These are phyloP conservation scores for Cosmorhoe ocellata DNA, from an alignment of 2,888 invertebrate species.

Conservation along the genomic window DNA sequence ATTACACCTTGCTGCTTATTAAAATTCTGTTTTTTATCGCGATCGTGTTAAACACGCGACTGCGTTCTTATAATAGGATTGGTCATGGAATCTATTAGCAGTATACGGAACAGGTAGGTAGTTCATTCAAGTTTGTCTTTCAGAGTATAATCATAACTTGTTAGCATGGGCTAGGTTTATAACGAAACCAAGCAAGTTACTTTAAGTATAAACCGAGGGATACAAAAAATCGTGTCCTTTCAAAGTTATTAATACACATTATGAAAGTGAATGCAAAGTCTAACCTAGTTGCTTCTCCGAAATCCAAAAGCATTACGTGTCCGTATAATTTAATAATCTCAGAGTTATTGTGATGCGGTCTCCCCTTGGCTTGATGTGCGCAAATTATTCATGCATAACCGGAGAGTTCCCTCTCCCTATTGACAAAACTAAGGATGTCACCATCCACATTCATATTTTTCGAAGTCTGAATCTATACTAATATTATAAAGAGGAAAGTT, in stretches of 20 bases:
- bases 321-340: slow-evolving; percentile 77
- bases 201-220: too few relatives aligned
- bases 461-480: neutral
- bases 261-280: slow-evolving; percentile 16
- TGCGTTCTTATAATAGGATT: slow-evolving; percentile 16
- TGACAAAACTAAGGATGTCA: slow-evolving; percentile 29
- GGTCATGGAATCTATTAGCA: slow-evolving; percentile 17
- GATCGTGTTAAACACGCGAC: slow-evolving; percentile 20
- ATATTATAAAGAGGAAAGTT: too few relatives aligned
- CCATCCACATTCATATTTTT: neutral
- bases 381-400: slow-evolving; percentile 75
- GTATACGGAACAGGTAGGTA: slow-evolving; percentile 3
- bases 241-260: slow-evolving; percentile 41
- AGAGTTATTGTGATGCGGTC: slow-evolving; percentile 65
- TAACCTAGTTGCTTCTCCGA: slow-evolving; percentile 30
- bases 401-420: slow-evolving; percentile 56
- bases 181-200: too few relatives aligned
- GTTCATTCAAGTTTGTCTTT: slow-evolving; percentile 10
- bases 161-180: too few relatives aligned
- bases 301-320: slow-evolving; percentile 48
- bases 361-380: slow-evolving; percentile 45
- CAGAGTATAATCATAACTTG: neutral
- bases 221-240: too few relatives aligned
- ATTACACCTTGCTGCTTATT: slow-evolving; percentile 25
- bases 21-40: slow-evolving; percentile 23